Percentiles rank a stretch among this genome's conserved stretches.
Conservation (phyloP, 2,113 vertebrate genomes). For the Oryzias javanicus region DNA sequence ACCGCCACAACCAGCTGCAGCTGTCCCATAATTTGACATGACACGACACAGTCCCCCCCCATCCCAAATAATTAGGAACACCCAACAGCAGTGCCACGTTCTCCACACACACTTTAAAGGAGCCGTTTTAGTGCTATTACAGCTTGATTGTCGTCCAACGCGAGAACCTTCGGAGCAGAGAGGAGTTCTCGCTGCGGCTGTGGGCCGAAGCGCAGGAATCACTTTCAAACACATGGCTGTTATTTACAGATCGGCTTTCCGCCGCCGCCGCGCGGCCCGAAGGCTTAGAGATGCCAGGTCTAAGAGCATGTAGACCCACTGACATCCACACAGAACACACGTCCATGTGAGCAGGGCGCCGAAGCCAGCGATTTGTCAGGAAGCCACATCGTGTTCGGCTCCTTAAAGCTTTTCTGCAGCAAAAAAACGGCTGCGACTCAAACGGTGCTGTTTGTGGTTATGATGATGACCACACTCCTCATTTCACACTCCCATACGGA, state of each 20-base stretch:
- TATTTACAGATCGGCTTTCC: slow-evolving; percentile 78
- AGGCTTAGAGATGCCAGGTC: slow-evolving; percentile 72
- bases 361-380: slow-evolving; percentile 48
- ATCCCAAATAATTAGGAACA: slow-evolving; percentile 97
- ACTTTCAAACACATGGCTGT: slow-evolving; percentile 76
- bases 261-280: slow-evolving; percentile 57
- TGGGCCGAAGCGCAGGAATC: slow-evolving; percentile 64
- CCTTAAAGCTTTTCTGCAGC: slow-evolving; percentile 39
- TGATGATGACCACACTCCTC: slow-evolving; percentile 59
- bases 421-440: slow-evolving; percentile 46
- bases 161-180: slow-evolving; percentile 68
- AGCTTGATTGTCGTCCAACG: slow-evolving; percentile 83
- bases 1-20: slow-evolving; percentile 81
- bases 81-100: slow-evolving; percentile 72
- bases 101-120: slow-evolving; percentile 70
- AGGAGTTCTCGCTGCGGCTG: slow-evolving; percentile 60
- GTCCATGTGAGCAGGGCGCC: slow-evolving; percentile 25
- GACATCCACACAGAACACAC: slow-evolving; percentile 31
- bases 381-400: slow-evolving; percentile 28
- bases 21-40: slow-evolving; percentile 97
- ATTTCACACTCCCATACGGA: slow-evolving; percentile 43
- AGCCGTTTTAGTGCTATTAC: slow-evolving; percentile 93
- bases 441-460: slow-evolving; percentile 16
- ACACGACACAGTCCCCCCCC: slow-evolving; percentile 91
- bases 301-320: slow-evolving; percentile 72